Evolutionary conservation across 2,797 vertebrate species (phyloP).

Genomic region (Sylvia borin): DNA sequence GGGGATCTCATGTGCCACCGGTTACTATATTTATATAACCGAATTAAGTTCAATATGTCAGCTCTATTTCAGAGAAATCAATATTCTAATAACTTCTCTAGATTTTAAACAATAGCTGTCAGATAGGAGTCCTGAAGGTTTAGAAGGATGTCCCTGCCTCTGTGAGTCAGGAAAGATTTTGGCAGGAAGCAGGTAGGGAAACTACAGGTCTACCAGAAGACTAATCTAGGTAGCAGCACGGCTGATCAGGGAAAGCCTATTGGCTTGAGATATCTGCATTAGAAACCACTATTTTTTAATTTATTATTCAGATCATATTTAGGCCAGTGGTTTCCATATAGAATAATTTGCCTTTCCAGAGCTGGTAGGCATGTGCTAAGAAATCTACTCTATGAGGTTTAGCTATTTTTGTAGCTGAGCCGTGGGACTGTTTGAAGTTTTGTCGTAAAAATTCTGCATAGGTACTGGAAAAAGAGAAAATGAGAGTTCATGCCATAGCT

Average conservation of each 20-base stretch:
- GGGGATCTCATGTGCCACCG: neutral
- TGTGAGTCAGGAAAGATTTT: neutral
- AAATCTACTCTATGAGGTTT: fast-evolving
- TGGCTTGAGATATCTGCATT: neutral
- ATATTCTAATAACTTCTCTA: neutral
- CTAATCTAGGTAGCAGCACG: neutral
- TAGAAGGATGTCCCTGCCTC: neutral
- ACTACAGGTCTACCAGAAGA: neutral
- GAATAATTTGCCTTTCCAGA: neutral
- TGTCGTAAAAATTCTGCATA: neutral
- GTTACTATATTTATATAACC: neutral
- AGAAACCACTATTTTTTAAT: neutral
- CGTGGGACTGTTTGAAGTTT: neutral
- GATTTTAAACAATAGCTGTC: neutral
- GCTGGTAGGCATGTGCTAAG: neutral
- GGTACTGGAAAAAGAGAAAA: neutral
- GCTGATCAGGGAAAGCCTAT: neutral
- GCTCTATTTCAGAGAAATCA: neutral
- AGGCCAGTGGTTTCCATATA: neutral
- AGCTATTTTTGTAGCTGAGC: neutral
- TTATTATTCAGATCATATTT: neutral
- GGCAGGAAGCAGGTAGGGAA: neutral
- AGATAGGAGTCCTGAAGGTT: neutral
- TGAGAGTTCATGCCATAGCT: fast-evolving
- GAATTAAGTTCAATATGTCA: neutral